phyloP scores from a whole-genome alignment of 2,113 vertebrate genomes.

The Zosterops lateralis region DNA sequence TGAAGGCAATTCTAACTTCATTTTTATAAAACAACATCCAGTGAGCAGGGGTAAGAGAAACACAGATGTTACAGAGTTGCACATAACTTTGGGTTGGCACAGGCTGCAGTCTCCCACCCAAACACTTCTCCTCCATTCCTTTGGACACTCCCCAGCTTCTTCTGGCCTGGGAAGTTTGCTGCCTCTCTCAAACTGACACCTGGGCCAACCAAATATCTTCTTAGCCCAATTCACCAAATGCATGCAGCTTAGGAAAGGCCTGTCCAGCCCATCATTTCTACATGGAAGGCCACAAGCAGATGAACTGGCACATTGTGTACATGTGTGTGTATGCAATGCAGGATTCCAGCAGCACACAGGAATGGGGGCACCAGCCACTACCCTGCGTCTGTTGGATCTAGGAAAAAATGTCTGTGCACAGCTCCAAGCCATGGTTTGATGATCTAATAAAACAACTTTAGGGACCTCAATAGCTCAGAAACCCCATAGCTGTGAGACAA shows the following conservation, averaged over 20 bases:
- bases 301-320: not conserved
- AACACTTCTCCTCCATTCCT: not conserved
- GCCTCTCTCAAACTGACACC: not conserved
- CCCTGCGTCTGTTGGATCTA: not conserved
- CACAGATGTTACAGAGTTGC: not conserved
- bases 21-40: not conserved
- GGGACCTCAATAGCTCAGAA: not conserved
- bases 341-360: not conserved
- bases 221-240: not conserved
- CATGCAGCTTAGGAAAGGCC: not conserved
- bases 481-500: not conserved
- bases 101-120: not conserved
- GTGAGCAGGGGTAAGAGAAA: not conserved
- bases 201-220: not conserved
- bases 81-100: not conserved
- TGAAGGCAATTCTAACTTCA: not conserved
- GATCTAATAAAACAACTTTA: not conserved
- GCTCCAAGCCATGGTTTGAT: not conserved
- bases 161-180: not conserved
- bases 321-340: too few species aligned
- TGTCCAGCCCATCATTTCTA: not conserved
- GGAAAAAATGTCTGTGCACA: not conserved
- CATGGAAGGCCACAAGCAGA: not conserved
- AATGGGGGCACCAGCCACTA: not conserved
- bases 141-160: not conserved